phyloP scores from a whole-genome alignment of 2,888 invertebrate species.

The Agrilus cyanescens region DNA sequence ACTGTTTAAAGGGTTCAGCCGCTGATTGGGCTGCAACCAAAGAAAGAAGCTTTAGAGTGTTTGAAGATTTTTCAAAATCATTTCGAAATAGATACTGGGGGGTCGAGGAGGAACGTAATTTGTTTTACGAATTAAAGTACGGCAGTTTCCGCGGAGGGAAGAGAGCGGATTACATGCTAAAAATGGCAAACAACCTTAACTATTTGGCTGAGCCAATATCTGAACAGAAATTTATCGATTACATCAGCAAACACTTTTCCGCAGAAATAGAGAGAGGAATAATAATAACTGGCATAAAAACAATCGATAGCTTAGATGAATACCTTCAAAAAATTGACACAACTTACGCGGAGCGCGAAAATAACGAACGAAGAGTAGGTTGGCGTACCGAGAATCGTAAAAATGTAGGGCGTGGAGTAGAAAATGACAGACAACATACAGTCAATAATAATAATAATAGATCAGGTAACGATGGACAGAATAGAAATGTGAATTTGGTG shows the following conservation, averaged over 20 bases:
- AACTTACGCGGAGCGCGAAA: too few species aligned
- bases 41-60: background rate
- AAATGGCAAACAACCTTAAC: conserved; percentile 1
- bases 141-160: conserved; percentile 1
- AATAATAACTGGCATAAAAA: background rate
- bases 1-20: conserved; percentile 2
- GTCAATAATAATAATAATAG: too few species aligned
- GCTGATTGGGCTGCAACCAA: conserved; percentile 4
- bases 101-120: conserved; percentile 2
- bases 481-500: too few species aligned
- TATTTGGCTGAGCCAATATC: conserved; percentile 1
- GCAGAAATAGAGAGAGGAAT: conserved; percentile 4
- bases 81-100: conserved; percentile 6
- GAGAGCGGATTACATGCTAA: conserved; percentile 3
- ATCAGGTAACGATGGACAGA: too few species aligned
- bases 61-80: background rate
- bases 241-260: conserved; percentile 3
- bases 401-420: too few species aligned
- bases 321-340: conserved; percentile 3
- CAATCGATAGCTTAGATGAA: conserved; percentile 2
- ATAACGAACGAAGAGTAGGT: too few species aligned
- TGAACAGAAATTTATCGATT: conserved; percentile 2
- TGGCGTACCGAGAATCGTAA: too few species aligned
- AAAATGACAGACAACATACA: too few species aligned
- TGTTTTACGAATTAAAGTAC: conserved; percentile 1